These are phyloP conservation scores for Calliphora vomitoria DNA, from an alignment of 2,888 invertebrate genomes.

Conservation along the genomic window DNA sequence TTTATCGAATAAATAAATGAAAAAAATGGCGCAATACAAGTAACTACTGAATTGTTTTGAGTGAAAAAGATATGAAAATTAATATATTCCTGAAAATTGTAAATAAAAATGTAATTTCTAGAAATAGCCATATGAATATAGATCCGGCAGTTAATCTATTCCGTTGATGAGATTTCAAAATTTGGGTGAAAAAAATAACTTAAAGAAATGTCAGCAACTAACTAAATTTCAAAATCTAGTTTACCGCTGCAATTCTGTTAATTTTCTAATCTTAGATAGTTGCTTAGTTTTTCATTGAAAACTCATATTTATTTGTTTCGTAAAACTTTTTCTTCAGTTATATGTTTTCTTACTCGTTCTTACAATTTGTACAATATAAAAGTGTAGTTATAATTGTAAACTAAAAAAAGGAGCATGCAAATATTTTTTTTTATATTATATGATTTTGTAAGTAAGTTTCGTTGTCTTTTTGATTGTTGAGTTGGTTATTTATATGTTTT, in stretches of 20 bases:
- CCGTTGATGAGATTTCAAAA: too few species aligned
- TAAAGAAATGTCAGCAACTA: too few species aligned
- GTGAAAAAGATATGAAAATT: too few species aligned
- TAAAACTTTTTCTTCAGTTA: not conserved
- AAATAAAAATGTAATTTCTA: not conserved
- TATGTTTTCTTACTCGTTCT: not conserved
- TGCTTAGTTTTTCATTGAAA: constrained; percentile 14
- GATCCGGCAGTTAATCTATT: too few species aligned
- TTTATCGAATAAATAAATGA: not conserved
- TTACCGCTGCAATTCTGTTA: not conserved
- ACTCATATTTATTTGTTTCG: constrained; percentile 1
- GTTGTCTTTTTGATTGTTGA: not conserved
- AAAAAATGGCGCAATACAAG: not conserved
- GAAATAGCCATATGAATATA: too few species aligned
- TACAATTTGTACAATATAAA: not conserved
- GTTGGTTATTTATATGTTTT: constrained; percentile 24
- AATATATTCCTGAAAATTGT: not conserved
- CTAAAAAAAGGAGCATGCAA: not conserved
- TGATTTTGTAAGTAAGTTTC: constrained; percentile 1
- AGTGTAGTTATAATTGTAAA: not conserved
- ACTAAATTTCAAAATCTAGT: too few species aligned
- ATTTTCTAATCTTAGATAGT: not conserved
- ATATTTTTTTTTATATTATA: not conserved
- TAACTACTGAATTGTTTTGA: too few species aligned
- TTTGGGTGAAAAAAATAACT: too few species aligned